Percentiles rank a stretch among this genome's conserved stretches.
Evolutionary conservation across 2,113 vertebrate species (phyloP).

Genomic region (Halichoeres trimaculatus): DNA sequence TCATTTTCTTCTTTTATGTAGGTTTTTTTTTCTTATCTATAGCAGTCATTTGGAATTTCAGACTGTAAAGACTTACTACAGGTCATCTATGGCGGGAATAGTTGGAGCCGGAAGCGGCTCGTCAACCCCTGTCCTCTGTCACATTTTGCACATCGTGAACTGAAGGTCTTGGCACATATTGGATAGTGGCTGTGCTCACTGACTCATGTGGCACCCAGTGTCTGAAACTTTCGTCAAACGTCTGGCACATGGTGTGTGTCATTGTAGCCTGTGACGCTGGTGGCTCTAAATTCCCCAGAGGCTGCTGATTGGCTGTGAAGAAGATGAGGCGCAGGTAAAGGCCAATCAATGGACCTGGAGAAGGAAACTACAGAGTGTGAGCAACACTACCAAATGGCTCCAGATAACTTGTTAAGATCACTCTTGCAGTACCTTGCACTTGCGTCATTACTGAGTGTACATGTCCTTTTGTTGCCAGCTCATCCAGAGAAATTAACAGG

Average conservation of each 20-base stretch:
- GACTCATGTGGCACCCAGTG: slow-evolving; percentile 80
- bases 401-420: slow-evolving; percentile 72
- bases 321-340: slow-evolving; percentile 76
- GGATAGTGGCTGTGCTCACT: slow-evolving; percentile 79
- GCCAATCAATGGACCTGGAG: slow-evolving; percentile 63
- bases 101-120: slow-evolving; percentile 67
- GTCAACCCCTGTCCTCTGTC: slow-evolving; percentile 77
- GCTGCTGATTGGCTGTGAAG: slow-evolving; percentile 66
- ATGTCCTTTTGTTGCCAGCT: slow-evolving; percentile 72
- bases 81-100: slow-evolving; percentile 47
- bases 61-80: slow-evolving; percentile 44
- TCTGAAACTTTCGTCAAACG: slow-evolving; percentile 81
- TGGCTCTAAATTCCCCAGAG: slow-evolving; percentile 71
- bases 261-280: slow-evolving; percentile 79
- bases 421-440: slow-evolving; percentile 66
- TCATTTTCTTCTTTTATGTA: neutral
- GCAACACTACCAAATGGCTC: slow-evolving; percentile 69
- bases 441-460: slow-evolving; percentile 74
- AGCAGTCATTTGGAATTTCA: slow-evolving; percentile 30
- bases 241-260: slow-evolving; percentile 84
- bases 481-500: slow-evolving; percentile 52
- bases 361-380: slow-evolving; percentile 66
- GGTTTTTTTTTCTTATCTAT: slow-evolving; percentile 13
- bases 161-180: slow-evolving; percentile 75
- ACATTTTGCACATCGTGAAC: slow-evolving; percentile 79